Percentiles rank a stretch among this genome's conserved stretches.
Conservation (phyloP, 2,888 invertebrate species). For the Pheosia tremula region DNA sequence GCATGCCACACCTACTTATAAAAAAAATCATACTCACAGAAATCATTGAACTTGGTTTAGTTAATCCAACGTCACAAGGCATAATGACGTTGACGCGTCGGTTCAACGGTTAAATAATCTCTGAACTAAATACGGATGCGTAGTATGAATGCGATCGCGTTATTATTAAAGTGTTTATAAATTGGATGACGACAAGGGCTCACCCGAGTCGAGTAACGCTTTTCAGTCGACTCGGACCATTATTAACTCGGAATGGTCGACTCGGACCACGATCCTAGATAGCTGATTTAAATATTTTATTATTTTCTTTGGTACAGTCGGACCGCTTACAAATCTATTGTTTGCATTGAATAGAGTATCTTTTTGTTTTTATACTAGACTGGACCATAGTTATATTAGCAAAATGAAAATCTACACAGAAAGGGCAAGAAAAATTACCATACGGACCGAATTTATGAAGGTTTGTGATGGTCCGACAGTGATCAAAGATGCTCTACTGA, state of each 20-base stretch:
- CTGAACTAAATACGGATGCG: too few relatives aligned
- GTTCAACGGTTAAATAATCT: too few relatives aligned
- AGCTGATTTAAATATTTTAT: too few relatives aligned
- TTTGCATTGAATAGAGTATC: too few relatives aligned
- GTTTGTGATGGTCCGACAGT: slow-evolving; percentile 8
- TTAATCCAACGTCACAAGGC: slow-evolving; percentile 14
- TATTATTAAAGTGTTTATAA: not conserved
- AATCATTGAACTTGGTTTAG: slow-evolving; percentile 43
- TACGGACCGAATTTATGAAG: slow-evolving; percentile 9
- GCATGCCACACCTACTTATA: slow-evolving; percentile 60
- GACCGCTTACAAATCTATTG: too few relatives aligned
- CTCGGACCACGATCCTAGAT: too few relatives aligned
- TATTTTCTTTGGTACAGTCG: too few relatives aligned
- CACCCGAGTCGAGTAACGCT: too few relatives aligned
- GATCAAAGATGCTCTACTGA: slow-evolving; percentile 1
- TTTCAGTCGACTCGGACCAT: too few relatives aligned
- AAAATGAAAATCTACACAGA: slow-evolving; percentile 14
- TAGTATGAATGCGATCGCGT: not conserved
- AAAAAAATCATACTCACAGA: slow-evolving; percentile 36
- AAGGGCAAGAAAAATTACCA: slow-evolving; percentile 9
- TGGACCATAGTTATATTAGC: slow-evolving; percentile 14
- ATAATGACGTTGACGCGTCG: not conserved
- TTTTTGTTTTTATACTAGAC: not conserved
- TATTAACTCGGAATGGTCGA: too few relatives aligned
- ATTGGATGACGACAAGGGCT: too few relatives aligned